These are phyloP conservation scores for Drosophila pachea DNA, from an alignment of 1,140 invertebrate species.

Conservation along the genomic window DNA sequence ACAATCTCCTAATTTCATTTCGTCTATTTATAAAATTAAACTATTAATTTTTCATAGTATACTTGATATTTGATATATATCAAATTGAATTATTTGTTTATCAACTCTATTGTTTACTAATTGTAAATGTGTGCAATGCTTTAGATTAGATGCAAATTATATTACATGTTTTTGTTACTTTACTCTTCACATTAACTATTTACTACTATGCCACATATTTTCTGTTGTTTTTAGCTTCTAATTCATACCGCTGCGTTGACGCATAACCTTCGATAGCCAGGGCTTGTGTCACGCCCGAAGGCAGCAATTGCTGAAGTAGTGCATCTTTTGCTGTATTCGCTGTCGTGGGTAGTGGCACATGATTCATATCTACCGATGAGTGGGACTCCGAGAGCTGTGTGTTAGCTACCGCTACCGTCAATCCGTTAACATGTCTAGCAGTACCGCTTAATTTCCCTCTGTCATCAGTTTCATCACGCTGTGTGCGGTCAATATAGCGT, in stretches of 20 bases:
- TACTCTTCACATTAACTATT: no score
- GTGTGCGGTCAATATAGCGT: slow-evolving; percentile 58
- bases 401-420: slow-evolving; percentile 34
- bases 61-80: no score
- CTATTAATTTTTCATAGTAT: no score
- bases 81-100: no score
- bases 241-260: slow-evolving; percentile 62
- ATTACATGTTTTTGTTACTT: no score
- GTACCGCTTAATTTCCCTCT: slow-evolving; percentile 8
- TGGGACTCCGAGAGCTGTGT: slow-evolving; percentile 64
- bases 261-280: slow-evolving; percentile 64
- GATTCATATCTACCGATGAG: slow-evolving; percentile 73
- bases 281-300: slow-evolving; percentile 54
- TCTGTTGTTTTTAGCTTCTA: background rate
- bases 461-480: slow-evolving; percentile 49
- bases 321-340: slow-evolving; percentile 60
- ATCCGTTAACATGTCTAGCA: slow-evolving; percentile 42
- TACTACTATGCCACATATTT: no score
- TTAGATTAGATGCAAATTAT: no score
- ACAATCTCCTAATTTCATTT: no score
- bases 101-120: no score
- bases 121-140: no score
- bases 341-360: slow-evolving; percentile 61
- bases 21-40: no score
- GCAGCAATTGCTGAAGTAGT: slow-evolving; percentile 56